A percentile compares a stretch with the other conserved stretches of the same genome.
These are phyloP conservation scores for Tragelaphus buxtoni DNA, from an alignment of 2,113 vertebrate species.

Conservation along the genomic window DNA sequence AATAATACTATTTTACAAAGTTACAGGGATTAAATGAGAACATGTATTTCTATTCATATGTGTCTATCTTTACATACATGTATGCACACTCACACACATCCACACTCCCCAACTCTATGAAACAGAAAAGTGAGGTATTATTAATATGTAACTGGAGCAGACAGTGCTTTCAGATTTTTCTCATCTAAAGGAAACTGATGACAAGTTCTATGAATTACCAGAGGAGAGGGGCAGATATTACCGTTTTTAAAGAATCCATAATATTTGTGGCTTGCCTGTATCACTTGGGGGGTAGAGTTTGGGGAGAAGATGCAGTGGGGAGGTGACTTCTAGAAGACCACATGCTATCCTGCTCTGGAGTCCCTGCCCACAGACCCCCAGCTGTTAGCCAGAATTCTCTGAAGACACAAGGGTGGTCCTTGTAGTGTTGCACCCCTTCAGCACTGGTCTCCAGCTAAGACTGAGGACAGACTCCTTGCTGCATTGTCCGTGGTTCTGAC, in stretches of 20 bases:
- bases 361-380: neutral
- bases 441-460: neutral
- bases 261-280: neutral
- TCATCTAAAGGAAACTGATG: neutral
- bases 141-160: neutral
- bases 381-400: neutral
- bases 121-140: neutral
- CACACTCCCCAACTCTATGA: neutral
- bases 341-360: neutral
- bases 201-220: neutral
- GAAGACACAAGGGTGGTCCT: neutral
- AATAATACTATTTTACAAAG: neutral
- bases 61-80: neutral
- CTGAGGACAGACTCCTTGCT: neutral
- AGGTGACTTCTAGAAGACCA: neutral
- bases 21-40: neutral
- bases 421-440: neutral
- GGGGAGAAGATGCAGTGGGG: neutral
- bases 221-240: neutral
- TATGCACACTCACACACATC: neutral
- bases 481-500: accelerated
- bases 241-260: neutral
- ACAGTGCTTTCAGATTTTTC: neutral
- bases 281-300: neutral
- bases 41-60: neutral